Evolutionary conservation across 2,113 vertebrate genomes (phyloP).

Genomic region (Pteruthius melanotis): DNA sequence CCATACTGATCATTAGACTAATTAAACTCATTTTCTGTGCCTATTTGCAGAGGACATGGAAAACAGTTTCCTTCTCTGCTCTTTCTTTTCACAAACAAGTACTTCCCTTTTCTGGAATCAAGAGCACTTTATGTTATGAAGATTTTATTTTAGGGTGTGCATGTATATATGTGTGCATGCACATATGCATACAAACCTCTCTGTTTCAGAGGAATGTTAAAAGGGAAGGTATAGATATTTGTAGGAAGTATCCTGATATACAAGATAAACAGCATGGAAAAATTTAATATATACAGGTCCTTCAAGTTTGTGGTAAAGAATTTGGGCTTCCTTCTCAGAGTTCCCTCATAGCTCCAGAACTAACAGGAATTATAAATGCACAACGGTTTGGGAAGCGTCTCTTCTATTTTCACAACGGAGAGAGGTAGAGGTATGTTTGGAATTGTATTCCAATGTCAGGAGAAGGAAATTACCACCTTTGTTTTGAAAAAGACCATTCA

Average conservation of each 20-base stretch:
- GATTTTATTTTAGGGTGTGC: background rate
- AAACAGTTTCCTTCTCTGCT: background rate
- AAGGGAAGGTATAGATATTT: background rate
- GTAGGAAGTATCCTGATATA: background rate
- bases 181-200: background rate
- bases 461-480: background rate
- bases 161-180: too few species aligned
- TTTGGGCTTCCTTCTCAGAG: background rate
- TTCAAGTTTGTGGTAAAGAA: background rate
- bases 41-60: background rate
- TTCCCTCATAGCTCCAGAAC: background rate
- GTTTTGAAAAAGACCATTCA: background rate
- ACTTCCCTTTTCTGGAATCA: background rate
- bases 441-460: background rate
- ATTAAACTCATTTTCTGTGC: background rate
- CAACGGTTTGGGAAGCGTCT: background rate
- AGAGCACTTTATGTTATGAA: background rate
- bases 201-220: background rate
- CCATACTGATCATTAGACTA: background rate
- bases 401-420: background rate
- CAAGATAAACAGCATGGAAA: background rate
- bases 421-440: background rate
- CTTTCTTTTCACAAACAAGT: background rate
- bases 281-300: background rate
- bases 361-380: background rate